Evolutionary conservation across 2,113 vertebrate species (phyloP), one percentile per base, ranked within the genome.

Genomic region (Tretioscincus oriximinensis): DNA sequence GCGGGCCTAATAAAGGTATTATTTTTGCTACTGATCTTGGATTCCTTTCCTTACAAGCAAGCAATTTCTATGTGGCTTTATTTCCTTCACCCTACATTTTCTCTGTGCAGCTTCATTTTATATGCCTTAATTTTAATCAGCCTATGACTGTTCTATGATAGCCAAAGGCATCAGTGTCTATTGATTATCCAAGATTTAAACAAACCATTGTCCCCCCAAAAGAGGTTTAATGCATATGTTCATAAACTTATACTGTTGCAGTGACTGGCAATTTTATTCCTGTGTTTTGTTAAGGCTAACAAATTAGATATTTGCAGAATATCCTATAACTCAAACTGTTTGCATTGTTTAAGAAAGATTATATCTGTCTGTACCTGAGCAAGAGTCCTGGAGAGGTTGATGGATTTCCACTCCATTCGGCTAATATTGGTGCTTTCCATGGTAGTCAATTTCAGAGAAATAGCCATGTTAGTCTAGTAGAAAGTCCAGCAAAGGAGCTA

Each of bases 161-260:
- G 80, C 80, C 85, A 78, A 73, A 87, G 64, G 85, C 82, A 77
- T 89, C 85, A 86, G 4, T 71, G 89, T 90, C 85, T 73, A 69
- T 84, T 66, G 82, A 73, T 83, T 78, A 86, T 85, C 90, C 90
- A 84, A 75, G 47, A 76, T 87, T 86, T 77, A 77, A 72, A 83
- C 51, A 85, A 73, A 35, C 1, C 61, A 64, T 68, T 83, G 20
- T 24, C 6, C 2, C 7, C 35, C 9, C 51, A 29, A 80, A 78
- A 79, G 29, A 28, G 22, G 1, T 21, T 6, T 80, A 21, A 60
- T 81, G 83, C 5, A 2, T 1, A 63, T 51, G 29, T 16, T 71
- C 63, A 61, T n/a, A 18, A 18, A 1, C 81, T 10, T 5, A 58
- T 58, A 58, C 14, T 4, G 0, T 24, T 78, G 5, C 83, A 85